Evolutionary conservation across 2,113 vertebrate species (phyloP).

Genomic region (Vanacampus margaritifer): DNA sequence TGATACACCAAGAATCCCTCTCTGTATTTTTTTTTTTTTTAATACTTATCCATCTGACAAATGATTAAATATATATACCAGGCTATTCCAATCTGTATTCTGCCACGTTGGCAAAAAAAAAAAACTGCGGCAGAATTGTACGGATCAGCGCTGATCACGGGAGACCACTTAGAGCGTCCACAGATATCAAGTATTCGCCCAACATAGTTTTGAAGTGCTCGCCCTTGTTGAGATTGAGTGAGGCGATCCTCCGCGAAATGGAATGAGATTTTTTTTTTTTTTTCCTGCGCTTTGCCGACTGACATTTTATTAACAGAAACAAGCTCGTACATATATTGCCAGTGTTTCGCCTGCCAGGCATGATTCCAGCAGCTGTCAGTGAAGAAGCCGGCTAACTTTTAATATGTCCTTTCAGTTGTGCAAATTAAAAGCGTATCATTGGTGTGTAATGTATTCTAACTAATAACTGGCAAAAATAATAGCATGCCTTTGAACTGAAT

Average conservation of each 20-base stretch:
- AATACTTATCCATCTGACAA: neutral
- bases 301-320: constrained; percentile 32
- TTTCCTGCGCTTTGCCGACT: constrained; percentile 9
- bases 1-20: constrained; percentile 2
- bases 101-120: constrained; percentile 26
- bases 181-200: constrained; percentile 19
- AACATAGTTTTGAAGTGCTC: constrained; percentile 26
- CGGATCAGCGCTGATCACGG: constrained; percentile 34
- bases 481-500: constrained; percentile 2
- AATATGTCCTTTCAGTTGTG: constrained; percentile 36
- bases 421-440: constrained; percentile 31
- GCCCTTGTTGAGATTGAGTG: constrained; percentile 22
- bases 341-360: constrained; percentile 14
- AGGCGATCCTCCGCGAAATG: constrained; percentile 20
- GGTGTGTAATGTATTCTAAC: constrained; percentile 26
- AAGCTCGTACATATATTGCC: constrained; percentile 18
- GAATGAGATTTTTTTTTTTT: constrained; percentile 7
- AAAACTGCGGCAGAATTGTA: constrained; percentile 23
- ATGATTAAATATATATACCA: constrained; percentile 2
- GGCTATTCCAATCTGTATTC: constrained; percentile 21
- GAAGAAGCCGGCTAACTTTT: constrained; percentile 22
- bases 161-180: constrained; percentile 11
- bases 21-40: neutral
- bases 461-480: constrained; percentile 19
- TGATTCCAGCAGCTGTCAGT: constrained; percentile 41